Base-by-base conservation (phyloP, 2,888 invertebrate species). In the Acrocera orbiculus region DNA sequence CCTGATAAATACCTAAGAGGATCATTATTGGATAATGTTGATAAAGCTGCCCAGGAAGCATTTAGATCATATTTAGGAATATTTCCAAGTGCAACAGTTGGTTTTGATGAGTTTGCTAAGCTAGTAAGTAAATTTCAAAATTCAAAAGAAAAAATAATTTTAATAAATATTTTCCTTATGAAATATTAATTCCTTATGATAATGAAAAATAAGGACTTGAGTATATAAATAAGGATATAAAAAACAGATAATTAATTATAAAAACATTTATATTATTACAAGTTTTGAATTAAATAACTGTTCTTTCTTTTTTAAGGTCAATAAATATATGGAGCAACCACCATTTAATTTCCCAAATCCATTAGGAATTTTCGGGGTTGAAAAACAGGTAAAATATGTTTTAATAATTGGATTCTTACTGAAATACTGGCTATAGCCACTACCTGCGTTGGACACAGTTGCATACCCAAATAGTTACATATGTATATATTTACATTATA, bases 341-440 rank as follows among this genome's bases (percentile, higher is more conserved):
- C 92, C 92, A 0, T 92, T 92, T 59, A 81, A 78, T 57, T 86
- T 79, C 54, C 75, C 73, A 23, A 90, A 90, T 62, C 83, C 85
- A 0, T 54, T 83, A 31, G 68, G 68, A 2, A 64, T 67, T 33
- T 62, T 79, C 22, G 82, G 82, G 4, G 81, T 75, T 3, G 66
- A 69, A 26, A 82, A 80, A 64, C 70, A 74, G 66, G 77, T 78
- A 35, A 15, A 34, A 29, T 27, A 27, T 27, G 7, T 25, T 23
- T 16, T 20, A 23, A 14, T 17, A 25, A 11, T 9, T 22, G 8
- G 8, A 22, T 10, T 9, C 22, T 22, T 22, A 9, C 22, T 9
- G 9, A 22, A 8, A 22, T 22, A 3, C 22, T 22, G n/a, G n/a
- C n/a, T n/a, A n/a, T n/a, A n/a, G n/a, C n/a, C n/a, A n/a, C n/a